These are phyloP conservation scores for Bungarus multicinctus DNA, from an alignment of 2,113 vertebrate genomes.

Conservation along the genomic window DNA sequence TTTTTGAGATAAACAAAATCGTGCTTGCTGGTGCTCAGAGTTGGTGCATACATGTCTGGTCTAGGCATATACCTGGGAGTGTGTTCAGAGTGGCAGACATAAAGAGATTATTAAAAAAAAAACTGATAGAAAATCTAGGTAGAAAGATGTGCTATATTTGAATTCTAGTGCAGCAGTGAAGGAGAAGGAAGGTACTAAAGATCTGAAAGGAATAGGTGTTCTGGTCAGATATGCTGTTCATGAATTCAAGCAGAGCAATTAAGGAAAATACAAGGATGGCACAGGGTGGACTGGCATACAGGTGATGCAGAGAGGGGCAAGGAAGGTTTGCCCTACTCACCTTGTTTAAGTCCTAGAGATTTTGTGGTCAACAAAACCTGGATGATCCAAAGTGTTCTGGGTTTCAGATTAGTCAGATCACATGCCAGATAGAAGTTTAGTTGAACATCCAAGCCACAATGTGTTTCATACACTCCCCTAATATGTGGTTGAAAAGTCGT, in stretches of 20 bases:
- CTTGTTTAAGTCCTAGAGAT: not conserved
- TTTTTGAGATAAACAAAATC: not conserved
- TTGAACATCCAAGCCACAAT: not conserved
- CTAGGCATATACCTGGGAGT: not conserved
- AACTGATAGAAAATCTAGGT: not conserved
- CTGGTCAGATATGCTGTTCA: not conserved
- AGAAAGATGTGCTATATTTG: not conserved
- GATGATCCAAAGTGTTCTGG: not conserved
- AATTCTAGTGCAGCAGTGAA: not conserved
- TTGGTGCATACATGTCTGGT: not conserved
- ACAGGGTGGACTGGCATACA: not conserved
- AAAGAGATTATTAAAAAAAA: not conserved
- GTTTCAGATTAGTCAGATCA: not conserved
- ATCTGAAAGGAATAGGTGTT: not conserved
- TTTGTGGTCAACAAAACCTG: not conserved
- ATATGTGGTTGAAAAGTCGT: not conserved
- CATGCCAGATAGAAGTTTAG: not conserved
- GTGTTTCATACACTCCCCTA: not conserved
- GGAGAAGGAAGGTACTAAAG: not conserved
- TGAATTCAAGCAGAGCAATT: not conserved
- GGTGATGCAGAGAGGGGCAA: not conserved
- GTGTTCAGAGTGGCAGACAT: not conserved
- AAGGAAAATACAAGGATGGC: not conserved
- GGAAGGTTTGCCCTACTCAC: not conserved
- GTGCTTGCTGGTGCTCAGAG: not conserved